phyloP scores from a whole-genome alignment of 2,113 vertebrate species.

The Micronisus gabar region DNA sequence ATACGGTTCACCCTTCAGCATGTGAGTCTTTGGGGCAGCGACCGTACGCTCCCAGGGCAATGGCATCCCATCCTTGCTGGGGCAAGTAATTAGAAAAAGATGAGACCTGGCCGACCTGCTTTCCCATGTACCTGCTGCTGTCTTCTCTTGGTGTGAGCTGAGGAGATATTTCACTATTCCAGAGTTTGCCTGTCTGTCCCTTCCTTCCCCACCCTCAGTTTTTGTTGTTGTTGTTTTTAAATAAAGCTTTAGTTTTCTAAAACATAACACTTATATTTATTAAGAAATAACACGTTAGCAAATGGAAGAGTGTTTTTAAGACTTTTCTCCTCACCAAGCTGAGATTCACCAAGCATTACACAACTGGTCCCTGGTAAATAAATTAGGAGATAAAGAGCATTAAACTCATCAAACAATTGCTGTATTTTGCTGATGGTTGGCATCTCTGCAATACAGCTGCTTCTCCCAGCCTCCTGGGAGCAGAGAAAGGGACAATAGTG shows the following conservation, averaged over 20 bases:
- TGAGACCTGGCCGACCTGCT: background rate
- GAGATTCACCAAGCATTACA: background rate
- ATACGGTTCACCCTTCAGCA: rapidly evolving
- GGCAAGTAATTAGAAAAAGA: background rate
- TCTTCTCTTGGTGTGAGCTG: background rate
- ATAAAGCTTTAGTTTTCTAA: background rate
- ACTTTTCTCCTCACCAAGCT: background rate
- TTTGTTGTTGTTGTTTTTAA: background rate
- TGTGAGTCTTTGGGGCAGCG: background rate
- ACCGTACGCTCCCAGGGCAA: rapidly evolving
- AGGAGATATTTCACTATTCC: background rate
- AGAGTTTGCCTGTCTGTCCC: background rate
- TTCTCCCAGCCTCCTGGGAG: background rate
- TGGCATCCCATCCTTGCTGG: rapidly evolving
- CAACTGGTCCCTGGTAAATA: slow-evolving; percentile 1
- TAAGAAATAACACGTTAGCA: background rate
- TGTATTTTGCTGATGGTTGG: slow-evolving; percentile 49
- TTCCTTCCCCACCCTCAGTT: background rate
- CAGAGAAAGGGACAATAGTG: slow-evolving; percentile 12
- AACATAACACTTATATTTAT: background rate
- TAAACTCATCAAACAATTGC: slow-evolving; percentile 48
- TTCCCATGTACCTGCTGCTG: background rate
- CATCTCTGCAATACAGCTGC: slow-evolving; percentile 51
- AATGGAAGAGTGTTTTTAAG: background rate
- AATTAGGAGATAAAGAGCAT: slow-evolving; percentile 29